Evolutionary conservation across 2,888 invertebrate species (phyloP).

Genomic region (Ophonus ardosiacus): DNA sequence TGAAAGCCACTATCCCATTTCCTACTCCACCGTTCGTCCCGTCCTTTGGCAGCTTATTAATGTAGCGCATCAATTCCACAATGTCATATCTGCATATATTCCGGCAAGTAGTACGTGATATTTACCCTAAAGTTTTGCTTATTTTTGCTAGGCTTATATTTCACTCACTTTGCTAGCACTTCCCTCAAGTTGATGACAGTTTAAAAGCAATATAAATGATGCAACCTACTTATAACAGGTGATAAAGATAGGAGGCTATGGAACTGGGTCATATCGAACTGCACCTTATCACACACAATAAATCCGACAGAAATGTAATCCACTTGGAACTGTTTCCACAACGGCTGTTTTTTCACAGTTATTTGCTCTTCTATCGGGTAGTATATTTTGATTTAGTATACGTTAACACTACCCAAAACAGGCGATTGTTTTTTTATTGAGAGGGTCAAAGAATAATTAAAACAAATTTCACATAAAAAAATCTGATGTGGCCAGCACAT

Average conservation of each 20-base stretch:
- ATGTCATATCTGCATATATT: background rate
- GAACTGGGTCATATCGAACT: constrained; percentile 32
- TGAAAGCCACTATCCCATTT: background rate
- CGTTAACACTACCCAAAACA: background rate
- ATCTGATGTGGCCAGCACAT: no score
- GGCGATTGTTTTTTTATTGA: background rate
- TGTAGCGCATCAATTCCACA: background rate
- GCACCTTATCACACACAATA: constrained; percentile 32
- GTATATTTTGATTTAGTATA: background rate
- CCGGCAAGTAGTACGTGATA: constrained; percentile 5
- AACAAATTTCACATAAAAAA: background rate
- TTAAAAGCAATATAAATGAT: constrained; percentile 46
- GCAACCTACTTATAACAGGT: constrained; percentile 40
- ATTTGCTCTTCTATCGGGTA: background rate
- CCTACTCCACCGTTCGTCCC: background rate
- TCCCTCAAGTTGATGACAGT: constrained; percentile 31
- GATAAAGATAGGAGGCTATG: constrained; percentile 17
- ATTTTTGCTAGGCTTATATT: constrained; percentile 32
- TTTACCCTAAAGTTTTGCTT: constrained; percentile 25
- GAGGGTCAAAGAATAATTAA: background rate
- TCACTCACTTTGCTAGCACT: constrained; percentile 10
- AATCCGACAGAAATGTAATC: constrained; percentile 16
- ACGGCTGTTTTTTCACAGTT: background rate
- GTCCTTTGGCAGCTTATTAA: background rate
- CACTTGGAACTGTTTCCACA: constrained; percentile 1